Evolutionary conservation across 2,797 vertebrate species (phyloP).

Genomic region (Melanotaenia parkinsoni): DNA sequence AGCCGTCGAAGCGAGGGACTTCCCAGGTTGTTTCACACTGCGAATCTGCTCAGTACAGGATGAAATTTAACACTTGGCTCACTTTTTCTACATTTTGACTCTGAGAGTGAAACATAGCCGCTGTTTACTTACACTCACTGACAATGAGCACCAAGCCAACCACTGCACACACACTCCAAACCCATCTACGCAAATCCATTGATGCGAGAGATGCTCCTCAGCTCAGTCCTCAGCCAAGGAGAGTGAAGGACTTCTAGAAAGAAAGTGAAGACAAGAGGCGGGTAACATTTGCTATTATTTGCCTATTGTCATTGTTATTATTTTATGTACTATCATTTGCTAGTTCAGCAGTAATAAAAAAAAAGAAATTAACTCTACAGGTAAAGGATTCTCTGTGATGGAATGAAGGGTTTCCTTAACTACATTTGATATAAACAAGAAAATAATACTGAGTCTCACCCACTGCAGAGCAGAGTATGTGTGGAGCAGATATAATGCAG

Average conservation of each 20-base stretch:
- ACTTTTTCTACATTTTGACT: neutral
- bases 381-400: neutral
- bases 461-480: conserved; percentile 32
- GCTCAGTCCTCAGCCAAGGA: conserved; percentile 54
- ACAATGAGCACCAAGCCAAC: conserved; percentile 51
- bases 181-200: conserved; percentile 79
- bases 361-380: neutral
- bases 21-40: conserved; percentile 84
- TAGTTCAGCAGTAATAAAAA: neutral
- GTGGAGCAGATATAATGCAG: conserved; percentile 29
- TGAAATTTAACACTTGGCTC: neutral
- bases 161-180: conserved; percentile 65
- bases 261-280: conserved; percentile 19
- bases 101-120: neutral
- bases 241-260: conserved; percentile 41
- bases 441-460: conserved; percentile 54
- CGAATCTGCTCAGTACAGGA: conserved; percentile 68
- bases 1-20: conserved; percentile 92
- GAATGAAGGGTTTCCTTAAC: neutral
- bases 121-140: conserved; percentile 67
- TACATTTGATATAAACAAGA: neutral
- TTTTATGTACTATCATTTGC: neutral
- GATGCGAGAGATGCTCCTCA: conserved; percentile 69
- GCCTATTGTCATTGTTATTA: neutral
- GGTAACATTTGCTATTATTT: conserved; percentile 29